phyloP scores from a whole-genome alignment of 2,888 invertebrate species.

The Acronicta aceris region DNA sequence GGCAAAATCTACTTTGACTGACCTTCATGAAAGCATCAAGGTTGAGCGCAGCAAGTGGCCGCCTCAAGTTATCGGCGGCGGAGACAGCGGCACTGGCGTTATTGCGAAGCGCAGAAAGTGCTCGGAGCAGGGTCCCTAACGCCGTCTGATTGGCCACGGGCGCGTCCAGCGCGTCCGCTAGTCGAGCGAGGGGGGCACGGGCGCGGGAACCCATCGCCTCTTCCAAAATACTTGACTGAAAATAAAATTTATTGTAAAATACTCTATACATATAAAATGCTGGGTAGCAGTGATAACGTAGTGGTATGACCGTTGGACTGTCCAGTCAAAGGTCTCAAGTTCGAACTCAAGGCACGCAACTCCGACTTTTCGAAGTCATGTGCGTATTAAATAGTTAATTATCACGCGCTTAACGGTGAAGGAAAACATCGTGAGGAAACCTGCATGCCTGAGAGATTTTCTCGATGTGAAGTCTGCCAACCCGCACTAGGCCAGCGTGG shows the following conservation, averaged over 20 bases:
- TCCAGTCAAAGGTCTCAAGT: too few relatives aligned
- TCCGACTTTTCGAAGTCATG: too few relatives aligned
- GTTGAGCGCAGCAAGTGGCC: slow-evolving; percentile 92
- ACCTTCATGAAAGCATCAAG: slow-evolving; percentile 89
- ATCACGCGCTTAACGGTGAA: too few relatives aligned
- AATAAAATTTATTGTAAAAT: slow-evolving; percentile 14
- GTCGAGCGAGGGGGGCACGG: slow-evolving; percentile 91
- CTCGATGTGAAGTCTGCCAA: too few relatives aligned
- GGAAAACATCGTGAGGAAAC: too few relatives aligned
- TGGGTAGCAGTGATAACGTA: too few relatives aligned
- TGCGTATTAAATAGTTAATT: too few relatives aligned
- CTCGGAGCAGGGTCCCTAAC: slow-evolving; percentile 91
- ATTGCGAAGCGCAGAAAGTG: slow-evolving; percentile 91
- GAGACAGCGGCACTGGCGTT: slow-evolving; percentile 93
- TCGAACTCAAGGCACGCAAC: too few relatives aligned
- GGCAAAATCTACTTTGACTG: not conserved
- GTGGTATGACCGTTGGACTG: too few relatives aligned
- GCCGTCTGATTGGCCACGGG: slow-evolving; percentile 94
- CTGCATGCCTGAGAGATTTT: too few relatives aligned
- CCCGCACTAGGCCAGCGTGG: too few relatives aligned
- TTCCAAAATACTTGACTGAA: slow-evolving; percentile 93
- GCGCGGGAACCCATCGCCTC: slow-evolving; percentile 92
- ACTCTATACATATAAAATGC: too few relatives aligned
- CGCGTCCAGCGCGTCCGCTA: slow-evolving; percentile 93
- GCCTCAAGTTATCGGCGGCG: slow-evolving; percentile 93